Conservation (phyloP, 2,888 invertebrate species). For the Chrysomela aeneicollis region DNA sequence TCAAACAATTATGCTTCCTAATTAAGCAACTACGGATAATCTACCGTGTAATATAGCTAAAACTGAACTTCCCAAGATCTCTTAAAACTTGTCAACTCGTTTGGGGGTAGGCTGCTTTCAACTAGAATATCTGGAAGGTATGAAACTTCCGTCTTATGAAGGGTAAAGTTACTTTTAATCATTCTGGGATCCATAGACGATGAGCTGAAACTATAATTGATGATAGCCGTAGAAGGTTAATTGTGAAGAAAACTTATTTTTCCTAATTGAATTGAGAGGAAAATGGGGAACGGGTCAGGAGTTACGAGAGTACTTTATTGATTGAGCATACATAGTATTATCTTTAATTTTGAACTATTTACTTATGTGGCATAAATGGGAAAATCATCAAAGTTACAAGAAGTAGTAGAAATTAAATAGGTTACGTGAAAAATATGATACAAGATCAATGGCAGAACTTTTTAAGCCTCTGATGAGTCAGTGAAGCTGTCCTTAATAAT, state of each 20-base stretch:
- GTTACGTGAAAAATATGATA: no score
- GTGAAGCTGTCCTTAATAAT: no score
- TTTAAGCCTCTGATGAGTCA: no score
- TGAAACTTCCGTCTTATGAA: neutral
- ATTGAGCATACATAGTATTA: no score
- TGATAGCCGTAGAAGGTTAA: neutral
- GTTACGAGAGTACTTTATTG: no score
- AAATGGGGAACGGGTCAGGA: no score
- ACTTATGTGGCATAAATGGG: no score
- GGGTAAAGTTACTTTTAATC: neutral
- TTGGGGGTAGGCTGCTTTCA: neutral
- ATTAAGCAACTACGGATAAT: constrained; percentile 14
- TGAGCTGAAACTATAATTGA: neutral
- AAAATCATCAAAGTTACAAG: no score
- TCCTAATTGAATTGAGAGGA: neutral
- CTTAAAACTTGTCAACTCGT: constrained; percentile 1
- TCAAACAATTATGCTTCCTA: constrained; percentile 20
- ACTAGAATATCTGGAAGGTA: neutral
- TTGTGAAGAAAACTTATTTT: neutral
- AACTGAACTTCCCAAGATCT: neutral
- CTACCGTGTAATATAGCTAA: constrained; percentile 12
- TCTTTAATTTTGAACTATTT: no score
- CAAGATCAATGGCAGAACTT: no score
- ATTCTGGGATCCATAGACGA: neutral
- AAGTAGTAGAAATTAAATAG: no score